These are phyloP conservation scores for Acanthurus tractus DNA, from an alignment of 2,797 vertebrate genomes.

Conservation along the genomic window DNA sequence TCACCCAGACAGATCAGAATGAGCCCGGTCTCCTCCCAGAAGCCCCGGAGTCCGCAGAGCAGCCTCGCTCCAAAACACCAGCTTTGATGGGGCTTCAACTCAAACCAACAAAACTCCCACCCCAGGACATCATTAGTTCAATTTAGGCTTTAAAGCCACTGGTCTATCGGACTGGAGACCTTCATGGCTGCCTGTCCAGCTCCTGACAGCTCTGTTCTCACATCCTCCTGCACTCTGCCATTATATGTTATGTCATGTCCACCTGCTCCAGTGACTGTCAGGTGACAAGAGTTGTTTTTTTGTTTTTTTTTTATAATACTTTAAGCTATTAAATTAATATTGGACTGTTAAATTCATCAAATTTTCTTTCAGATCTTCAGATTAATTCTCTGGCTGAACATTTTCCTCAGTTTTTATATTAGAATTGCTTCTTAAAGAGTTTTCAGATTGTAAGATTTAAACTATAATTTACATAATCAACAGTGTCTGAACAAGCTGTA, in stretches of 20 bases:
- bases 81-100: constrained; percentile 66
- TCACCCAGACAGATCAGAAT: constrained; percentile 51
- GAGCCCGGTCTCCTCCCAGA: constrained; percentile 47
- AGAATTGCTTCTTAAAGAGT: not conserved
- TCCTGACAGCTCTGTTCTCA: constrained; percentile 14
- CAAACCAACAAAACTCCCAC: constrained; percentile 41
- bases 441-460: not conserved
- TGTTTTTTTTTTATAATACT: no score
- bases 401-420: not conserved
- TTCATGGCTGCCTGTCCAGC: constrained; percentile 3
- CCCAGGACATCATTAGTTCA: constrained; percentile 69
- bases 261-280: not conserved
- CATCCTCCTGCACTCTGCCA: constrained; percentile 20
- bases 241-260: not conserved
- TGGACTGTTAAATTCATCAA: no score
- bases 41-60: constrained; percentile 38
- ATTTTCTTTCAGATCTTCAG: not conserved
- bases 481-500: not conserved
- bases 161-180: constrained; percentile 39
- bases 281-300: not conserved
- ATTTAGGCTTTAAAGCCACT: constrained; percentile 53
- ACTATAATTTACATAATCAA: not conserved
- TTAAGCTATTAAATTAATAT: no score
- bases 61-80: constrained; percentile 47
- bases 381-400: not conserved